Evolutionary conservation across 2,797 vertebrate genomes (phyloP), one percentile per base, ranked within the genome.

Genomic region (Eidolon dupreanum): DNA sequence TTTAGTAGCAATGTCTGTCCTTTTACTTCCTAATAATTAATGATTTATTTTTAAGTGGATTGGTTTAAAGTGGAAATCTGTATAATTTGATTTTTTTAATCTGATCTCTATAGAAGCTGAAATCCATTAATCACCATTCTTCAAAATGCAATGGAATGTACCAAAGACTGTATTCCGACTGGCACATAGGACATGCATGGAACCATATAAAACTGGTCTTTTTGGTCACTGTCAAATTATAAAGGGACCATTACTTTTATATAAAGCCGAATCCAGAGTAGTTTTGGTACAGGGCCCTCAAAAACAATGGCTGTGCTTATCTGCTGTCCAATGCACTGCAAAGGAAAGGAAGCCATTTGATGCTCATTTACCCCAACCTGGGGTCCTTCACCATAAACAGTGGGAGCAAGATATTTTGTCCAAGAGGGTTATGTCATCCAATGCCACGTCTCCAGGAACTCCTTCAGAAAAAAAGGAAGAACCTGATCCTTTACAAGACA

Each of bases 401-500:
- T 77, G 89, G 61, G 88, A 91, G 41, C 97, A 97, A 73, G 94
- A 51, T 84, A 86, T 31, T 70, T 78, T 92, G 79, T 90, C 77
- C 79, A 88, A 61, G 71, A 97, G 95, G 73, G 36, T 65, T 82
- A 41, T 89, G 51, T 97, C 11, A 0, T 92, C 97, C 66, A 71
- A 36, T 73, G 95, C 96, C 26, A 74, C 26, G 0, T 38, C 96
- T 53, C 95, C 94, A 38, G 97, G 93, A 90, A 91, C 61, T 81
- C 75, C 98, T 88, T 61, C 81, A 0, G 97, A 95, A 61, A 96
- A 97, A 90, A 97, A 94, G 89, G 97, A 36, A 81, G 99, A 99
- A 57, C 57, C 98, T 33, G 99, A 99, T 98, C 99, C 99, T 2
- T 98, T 99, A 96, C 99, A 99, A 98, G 99, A 99, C 97, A 99